phyloP scores from a whole-genome alignment of 2,888 invertebrate genomes.

The Drosophila melanocephala region DNA sequence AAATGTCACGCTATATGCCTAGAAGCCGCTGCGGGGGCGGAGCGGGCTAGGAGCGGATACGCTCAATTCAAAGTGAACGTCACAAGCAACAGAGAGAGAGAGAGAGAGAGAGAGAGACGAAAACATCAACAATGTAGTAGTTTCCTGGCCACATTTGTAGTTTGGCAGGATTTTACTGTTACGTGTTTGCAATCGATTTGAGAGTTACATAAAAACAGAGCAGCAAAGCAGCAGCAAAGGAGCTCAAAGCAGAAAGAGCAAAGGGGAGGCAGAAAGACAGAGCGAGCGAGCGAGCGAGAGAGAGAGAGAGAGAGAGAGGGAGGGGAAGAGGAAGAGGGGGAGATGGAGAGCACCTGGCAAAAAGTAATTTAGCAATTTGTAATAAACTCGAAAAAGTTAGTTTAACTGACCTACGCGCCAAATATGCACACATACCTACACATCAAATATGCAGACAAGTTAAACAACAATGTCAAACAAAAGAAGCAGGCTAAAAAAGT shows the following conservation, averaged over 20 bases:
- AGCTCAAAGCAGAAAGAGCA: background rate
- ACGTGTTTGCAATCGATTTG: slow-evolving; percentile 82
- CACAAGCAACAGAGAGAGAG: slow-evolving; percentile 18
- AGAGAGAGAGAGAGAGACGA: slow-evolving; percentile 15
- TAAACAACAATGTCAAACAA: slow-evolving; percentile 66
- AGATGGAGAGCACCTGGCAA: slow-evolving; percentile 5
- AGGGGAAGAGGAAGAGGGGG: background rate
- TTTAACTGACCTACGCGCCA: slow-evolving; percentile 75
- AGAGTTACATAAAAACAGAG: slow-evolving; percentile 75
- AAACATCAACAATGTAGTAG: slow-evolving; percentile 63
- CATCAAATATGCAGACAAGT: slow-evolving; percentile 75
- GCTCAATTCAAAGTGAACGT: slow-evolving; percentile 40
- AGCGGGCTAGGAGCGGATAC: background rate
- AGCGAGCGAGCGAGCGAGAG: slow-evolving; percentile 17
- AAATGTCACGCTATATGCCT: slow-evolving; percentile 77
- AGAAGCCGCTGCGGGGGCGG: slow-evolving; percentile 46
- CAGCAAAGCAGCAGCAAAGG: background rate
- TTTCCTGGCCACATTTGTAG: slow-evolving; percentile 53
- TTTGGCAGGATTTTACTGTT: slow-evolving; percentile 71
- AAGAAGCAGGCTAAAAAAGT: slow-evolving; percentile 12
- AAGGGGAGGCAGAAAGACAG: slow-evolving; percentile 4
- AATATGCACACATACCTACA: background rate
- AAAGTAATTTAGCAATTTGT: slow-evolving; percentile 62
- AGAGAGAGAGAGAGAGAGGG: slow-evolving; percentile 13
- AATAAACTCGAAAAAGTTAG: slow-evolving; percentile 43